Percentiles rank a stretch among this genome's conserved stretches.
Conservation (phyloP, 1,140 invertebrate genomes). For the Penaeus indicus region DNA sequence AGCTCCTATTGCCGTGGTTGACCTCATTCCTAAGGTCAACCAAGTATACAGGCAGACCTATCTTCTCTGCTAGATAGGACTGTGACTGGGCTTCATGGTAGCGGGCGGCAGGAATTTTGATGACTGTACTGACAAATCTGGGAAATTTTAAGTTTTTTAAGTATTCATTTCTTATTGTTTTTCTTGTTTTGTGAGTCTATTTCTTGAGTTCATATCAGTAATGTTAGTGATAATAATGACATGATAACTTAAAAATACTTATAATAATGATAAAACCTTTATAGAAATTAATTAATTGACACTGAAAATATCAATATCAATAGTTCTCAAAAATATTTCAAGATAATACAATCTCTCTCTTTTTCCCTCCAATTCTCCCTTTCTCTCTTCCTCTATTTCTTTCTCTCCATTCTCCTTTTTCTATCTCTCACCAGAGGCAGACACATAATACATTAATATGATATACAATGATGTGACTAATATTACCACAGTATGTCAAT, state of each 20-base stretch:
- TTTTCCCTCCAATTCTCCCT: too few species aligned
- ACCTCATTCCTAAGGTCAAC: conserved; percentile 57
- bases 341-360: too few species aligned
- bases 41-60: conserved; percentile 43
- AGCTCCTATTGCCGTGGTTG: conserved; percentile 38
- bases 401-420: too few species aligned
- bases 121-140: conserved; percentile 50
- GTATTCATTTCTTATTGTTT: background rate
- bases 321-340: too few species aligned
- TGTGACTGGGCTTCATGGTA: conserved; percentile 38
- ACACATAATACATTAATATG: too few species aligned
- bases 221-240: background rate
- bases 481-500: too few species aligned
- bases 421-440: too few species aligned
- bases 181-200: background rate
- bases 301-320: too few species aligned
- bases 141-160: background rate
- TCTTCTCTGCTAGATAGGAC: conserved; percentile 33
- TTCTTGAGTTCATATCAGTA: background rate
- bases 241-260: background rate
- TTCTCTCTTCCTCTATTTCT: too few species aligned
- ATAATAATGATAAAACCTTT: background rate
- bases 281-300: too few species aligned
- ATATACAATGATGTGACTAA: too few species aligned
- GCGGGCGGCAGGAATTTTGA: conserved; percentile 30